Evolutionary conservation across 2,888 invertebrate genomes (phyloP).

Genomic region (Sinhomidia bicolor): DNA sequence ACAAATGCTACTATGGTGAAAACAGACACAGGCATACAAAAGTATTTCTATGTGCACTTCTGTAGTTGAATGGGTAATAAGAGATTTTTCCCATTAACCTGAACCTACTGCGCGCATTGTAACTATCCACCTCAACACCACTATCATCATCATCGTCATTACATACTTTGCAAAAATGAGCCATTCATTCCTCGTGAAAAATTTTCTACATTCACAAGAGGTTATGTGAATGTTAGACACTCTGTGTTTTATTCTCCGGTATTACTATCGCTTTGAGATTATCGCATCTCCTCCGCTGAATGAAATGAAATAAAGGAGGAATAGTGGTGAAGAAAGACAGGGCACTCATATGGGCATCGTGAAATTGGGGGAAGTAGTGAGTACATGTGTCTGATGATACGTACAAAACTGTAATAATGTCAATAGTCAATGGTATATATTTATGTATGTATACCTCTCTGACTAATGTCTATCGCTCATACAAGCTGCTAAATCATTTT

Average conservation of each 20-base stretch:
- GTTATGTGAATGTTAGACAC: too few relatives aligned
- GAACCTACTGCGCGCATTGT: not conserved
- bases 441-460: too few relatives aligned
- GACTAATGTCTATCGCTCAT: too few relatives aligned
- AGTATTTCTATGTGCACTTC: not conserved
- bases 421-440: not conserved
- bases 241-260: not conserved
- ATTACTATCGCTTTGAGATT: not conserved
- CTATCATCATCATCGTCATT: not conserved
- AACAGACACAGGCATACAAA: not conserved
- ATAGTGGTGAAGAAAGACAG: not conserved
- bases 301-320: not conserved
- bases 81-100: not conserved
- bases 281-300: not conserved
- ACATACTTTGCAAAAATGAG: too few relatives aligned
- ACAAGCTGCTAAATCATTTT: too few relatives aligned
- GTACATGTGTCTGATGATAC: constrained; percentile 1
- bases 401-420: not conserved
- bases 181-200: too few relatives aligned
- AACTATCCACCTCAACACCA: not conserved
- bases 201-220: too few relatives aligned
- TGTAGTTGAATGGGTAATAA: not conserved
- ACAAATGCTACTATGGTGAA: too few relatives aligned
- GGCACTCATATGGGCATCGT: not conserved
- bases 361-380: not conserved